A percentile compares a stretch with the other conserved stretches of the same genome.
These are phyloP conservation scores for Auanema sp. DNA, from an alignment of 2,888 invertebrate genomes.

Conservation along the genomic window DNA sequence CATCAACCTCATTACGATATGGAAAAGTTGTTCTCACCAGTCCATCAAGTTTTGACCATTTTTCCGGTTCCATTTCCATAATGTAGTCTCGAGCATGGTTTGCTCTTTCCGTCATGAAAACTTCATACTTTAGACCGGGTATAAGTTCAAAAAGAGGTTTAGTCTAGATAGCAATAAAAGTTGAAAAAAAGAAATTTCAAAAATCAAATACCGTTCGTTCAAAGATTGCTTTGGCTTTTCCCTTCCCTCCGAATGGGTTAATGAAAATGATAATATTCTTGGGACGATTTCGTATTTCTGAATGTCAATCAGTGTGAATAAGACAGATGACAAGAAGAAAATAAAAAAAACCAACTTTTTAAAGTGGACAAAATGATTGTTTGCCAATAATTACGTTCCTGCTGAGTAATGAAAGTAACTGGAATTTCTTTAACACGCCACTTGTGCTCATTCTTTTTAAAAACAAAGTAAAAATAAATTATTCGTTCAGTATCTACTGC, in stretches of 20 bases:
- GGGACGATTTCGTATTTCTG: conserved; percentile 69
- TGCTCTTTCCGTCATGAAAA: conserved; percentile 76
- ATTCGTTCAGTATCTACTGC: conserved; percentile 30
- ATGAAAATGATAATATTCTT: conserved; percentile 78
- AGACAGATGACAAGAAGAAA: not conserved
- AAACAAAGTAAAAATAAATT: conserved; percentile 60
- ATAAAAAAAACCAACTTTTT: conserved; percentile 9
- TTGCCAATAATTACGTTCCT: conserved; percentile 47
- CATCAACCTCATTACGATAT: conserved; percentile 60
- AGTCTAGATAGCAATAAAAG: too few relatives aligned
- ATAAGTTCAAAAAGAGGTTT: conserved; percentile 67
- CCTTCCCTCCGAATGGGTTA: conserved; percentile 82
- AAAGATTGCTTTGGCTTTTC: conserved; percentile 76
- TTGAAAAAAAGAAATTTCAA: not conserved
- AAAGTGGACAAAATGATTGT: conserved; percentile 36
- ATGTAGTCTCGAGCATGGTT: conserved; percentile 77
- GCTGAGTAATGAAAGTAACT: conserved; percentile 36
- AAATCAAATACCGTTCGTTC: conserved; percentile 72
- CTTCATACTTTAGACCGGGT: conserved; percentile 69
- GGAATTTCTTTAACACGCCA: conserved; percentile 56
- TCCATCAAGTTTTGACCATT: conserved; percentile 39
- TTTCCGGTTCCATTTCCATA: conserved; percentile 44
- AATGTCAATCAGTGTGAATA: conserved; percentile 5
- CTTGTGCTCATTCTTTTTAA: conserved; percentile 53
- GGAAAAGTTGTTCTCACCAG: conserved; percentile 17